Conservation (phyloP, 2,797 vertebrate species). For the Psittacula derbiana region DNA sequence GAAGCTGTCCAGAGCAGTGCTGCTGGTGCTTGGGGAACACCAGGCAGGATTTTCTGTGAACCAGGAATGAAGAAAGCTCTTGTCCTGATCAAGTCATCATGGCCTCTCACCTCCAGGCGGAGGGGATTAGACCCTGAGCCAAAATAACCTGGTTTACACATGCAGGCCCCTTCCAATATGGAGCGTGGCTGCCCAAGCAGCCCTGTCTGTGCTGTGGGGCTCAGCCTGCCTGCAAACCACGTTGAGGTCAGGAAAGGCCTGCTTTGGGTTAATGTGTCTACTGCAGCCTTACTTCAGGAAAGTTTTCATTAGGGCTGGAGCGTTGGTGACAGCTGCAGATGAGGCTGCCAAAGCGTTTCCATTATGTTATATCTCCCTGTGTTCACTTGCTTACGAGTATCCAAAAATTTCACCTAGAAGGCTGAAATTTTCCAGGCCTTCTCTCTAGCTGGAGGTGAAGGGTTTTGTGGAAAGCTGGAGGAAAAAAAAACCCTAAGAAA, state of each 20-base stretch:
- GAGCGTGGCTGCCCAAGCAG: fast-evolving
- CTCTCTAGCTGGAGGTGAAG: constrained; percentile 12
- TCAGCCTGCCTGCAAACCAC: not conserved
- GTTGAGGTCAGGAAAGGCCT: not conserved
- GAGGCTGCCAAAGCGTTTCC: constrained; percentile 51
- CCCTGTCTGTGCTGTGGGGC: fast-evolving
- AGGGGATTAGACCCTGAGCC: not conserved
- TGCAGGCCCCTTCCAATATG: not conserved
- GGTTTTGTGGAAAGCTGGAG: not conserved
- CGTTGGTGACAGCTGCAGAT: not conserved
- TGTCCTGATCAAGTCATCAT: not conserved
- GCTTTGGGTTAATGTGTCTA: not conserved
- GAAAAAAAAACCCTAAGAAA: not conserved
- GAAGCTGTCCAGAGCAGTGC: not conserved
- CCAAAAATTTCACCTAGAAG: constrained; percentile 61
- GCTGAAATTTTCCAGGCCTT: constrained; percentile 56
- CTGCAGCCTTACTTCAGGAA: constrained; percentile 28
- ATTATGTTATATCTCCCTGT: constrained; percentile 55
- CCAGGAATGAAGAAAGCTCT: not conserved
- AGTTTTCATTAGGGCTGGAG: constrained; percentile 60
- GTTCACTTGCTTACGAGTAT: constrained; percentile 25
- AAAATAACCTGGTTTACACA: not conserved
- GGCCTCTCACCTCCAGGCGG: not conserved
- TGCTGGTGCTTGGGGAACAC: not conserved
- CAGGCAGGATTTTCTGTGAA: not conserved